Evolutionary conservation across 2,888 invertebrate genomes (phyloP).

Genomic region (Apocheima hispidaria): DNA sequence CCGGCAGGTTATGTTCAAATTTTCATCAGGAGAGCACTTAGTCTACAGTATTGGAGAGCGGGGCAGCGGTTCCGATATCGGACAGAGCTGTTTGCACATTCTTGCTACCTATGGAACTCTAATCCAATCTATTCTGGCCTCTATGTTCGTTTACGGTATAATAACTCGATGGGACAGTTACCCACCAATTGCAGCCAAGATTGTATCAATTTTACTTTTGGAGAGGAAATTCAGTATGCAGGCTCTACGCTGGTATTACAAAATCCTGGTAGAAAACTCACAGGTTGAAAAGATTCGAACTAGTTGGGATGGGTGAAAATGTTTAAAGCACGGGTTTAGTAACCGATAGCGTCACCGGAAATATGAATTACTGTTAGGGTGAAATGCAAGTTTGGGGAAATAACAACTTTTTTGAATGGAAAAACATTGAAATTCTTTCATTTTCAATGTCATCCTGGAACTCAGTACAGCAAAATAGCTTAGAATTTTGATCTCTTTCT

Average conservation of each 20-base stretch:
- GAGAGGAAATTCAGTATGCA: constrained; percentile 30
- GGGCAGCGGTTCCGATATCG: constrained; percentile 56
- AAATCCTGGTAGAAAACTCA: constrained; percentile 23
- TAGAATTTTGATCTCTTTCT: too few relatives aligned
- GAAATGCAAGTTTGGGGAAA: too few relatives aligned
- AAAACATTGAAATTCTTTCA: too few relatives aligned
- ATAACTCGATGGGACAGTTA: constrained; percentile 36
- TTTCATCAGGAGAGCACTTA: constrained; percentile 57
- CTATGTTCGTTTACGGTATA: constrained; percentile 32
- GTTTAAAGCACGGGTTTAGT: constrained; percentile 1
- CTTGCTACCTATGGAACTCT: constrained; percentile 55
- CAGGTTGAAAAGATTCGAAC: constrained; percentile 18
- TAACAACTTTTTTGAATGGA: too few relatives aligned
- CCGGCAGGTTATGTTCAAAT: constrained; percentile 49
- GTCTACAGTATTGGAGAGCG: constrained; percentile 51
- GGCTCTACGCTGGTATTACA: constrained; percentile 30
- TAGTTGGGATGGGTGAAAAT: constrained; percentile 2
- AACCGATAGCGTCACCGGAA: too few relatives aligned
- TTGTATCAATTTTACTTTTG: constrained; percentile 36
- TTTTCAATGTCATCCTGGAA: too few relatives aligned
- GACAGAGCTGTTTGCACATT: constrained; percentile 46
- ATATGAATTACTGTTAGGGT: too few relatives aligned
- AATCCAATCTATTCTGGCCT: constrained; percentile 46
- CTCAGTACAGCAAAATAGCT: too few relatives aligned
- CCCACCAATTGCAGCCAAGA: constrained; percentile 31